phyloP scores from a whole-genome alignment of 2,797 vertebrate genomes.

The Manis crassicaudata region DNA sequence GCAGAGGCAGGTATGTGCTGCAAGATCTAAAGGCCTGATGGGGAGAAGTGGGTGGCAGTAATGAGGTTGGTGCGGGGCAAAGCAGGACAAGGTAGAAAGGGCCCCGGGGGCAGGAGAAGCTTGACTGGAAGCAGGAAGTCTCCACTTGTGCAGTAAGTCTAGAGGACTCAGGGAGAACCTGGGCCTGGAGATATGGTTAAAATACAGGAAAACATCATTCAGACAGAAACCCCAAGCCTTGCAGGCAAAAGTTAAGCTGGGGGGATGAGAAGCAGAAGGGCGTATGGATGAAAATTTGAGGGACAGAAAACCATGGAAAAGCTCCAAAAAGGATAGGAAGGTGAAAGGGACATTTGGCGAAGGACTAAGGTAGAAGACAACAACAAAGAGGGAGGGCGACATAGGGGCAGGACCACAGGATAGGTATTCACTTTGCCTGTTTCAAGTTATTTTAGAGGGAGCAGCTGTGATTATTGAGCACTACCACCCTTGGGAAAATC shows the following conservation, averaged over 20 bases:
- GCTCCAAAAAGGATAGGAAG: background rate
- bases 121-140: background rate
- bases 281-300: background rate
- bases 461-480: background rate
- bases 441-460: background rate
- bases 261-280: background rate
- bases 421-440: background rate
- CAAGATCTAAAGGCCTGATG: conserved; percentile 55
- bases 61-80: background rate
- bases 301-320: background rate
- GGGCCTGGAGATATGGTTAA: background rate
- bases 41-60: conserved; percentile 28
- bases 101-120: conserved; percentile 40
- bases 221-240: background rate
- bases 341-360: background rate
- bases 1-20: conserved; percentile 60
- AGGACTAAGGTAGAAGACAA: background rate
- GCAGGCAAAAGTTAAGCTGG: background rate
- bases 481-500: background rate
- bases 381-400: background rate
- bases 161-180: background rate
- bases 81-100: background rate
- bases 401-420: background rate
- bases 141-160: background rate
- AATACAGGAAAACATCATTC: background rate